Conservation (phyloP, 1,140 invertebrate species). For the Ceratina calcarata region DNA sequence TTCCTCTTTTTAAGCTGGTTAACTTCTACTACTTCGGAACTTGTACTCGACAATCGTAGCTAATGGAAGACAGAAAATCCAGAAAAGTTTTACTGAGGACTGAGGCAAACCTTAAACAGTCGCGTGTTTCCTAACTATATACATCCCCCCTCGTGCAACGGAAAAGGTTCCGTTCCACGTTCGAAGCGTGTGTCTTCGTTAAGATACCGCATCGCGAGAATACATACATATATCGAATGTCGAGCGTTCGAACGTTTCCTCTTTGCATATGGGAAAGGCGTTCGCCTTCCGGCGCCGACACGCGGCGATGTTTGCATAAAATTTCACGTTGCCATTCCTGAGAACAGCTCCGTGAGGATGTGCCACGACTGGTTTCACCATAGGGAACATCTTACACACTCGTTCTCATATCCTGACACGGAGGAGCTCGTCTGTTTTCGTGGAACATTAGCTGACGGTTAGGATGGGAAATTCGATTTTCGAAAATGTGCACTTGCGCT, state of each 20-base stretch:
- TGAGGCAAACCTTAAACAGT: not conserved
- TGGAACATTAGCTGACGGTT: conserved; percentile 14
- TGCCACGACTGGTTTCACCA: not conserved
- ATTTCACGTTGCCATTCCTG: conserved; percentile 41
- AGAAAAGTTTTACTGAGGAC: not conserved
- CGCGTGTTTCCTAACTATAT: not conserved
- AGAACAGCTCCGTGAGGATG: not conserved
- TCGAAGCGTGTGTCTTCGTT: conserved; percentile 21
- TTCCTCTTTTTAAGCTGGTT: too few relatives aligned
- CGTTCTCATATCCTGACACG: not conserved
- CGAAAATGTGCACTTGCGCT: not conserved
- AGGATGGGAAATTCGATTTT: conserved; percentile 23
- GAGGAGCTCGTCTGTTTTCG: not conserved
- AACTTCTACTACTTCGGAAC: too few relatives aligned
- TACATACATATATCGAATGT: conserved; percentile 36
- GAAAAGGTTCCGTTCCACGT: not conserved
- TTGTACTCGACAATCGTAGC: too few relatives aligned
- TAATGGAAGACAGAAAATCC: not conserved
- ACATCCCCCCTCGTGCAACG: not conserved
- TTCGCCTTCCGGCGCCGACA: conserved; percentile 4
- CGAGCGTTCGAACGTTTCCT: not conserved
- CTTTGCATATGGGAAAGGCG: not conserved
- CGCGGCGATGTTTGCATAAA: conserved; percentile 40
- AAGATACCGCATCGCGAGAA: conserved; percentile 24
- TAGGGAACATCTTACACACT: conserved; percentile 6